Evolutionary conservation across 2,888 invertebrate genomes (phyloP), one percentile per base, ranked within the genome.

Genomic region (Galerucella pusilla): DNA sequence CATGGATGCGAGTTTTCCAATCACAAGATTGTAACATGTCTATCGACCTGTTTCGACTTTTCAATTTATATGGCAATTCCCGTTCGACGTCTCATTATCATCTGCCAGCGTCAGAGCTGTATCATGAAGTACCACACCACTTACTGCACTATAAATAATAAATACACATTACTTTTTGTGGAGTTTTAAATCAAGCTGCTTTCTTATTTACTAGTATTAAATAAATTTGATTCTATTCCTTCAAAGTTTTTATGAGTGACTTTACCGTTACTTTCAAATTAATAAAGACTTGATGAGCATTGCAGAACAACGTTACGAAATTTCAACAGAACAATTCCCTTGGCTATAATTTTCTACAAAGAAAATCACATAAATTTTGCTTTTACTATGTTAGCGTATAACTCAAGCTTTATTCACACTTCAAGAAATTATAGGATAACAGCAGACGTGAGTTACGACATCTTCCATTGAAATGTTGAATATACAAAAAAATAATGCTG

Each of bases 321-420:
- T 63, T 70, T 63, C 28, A 52, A 70, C 70, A 70, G 63, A 70
- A 70, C 70, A 63, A 52, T 49, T 61, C 67, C 68, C 72, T 42
- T 35, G 67, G 61, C 61, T 42, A 67, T 73, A 61, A 73, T 73
- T 67, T 61, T 61, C 52, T 59, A 73, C 67, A 68, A 73, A 73
- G 67, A 73, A 73, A 68, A 73, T 73, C 67, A 59, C 60, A 71
- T 71, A 71, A 73, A 67, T 73, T 73, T 52, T 28, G 67, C 57
- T 68, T 67, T 66, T 66, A 71, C 67, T 52, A 67, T 60, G 72
- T 49, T 52, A 67, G 67, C 28, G 59, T 61, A 60, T 73, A 67
- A 67, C 61, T 61, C 68, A 67, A 61, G 60, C 63, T 67, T 16
- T 73, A 73, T 73, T 68, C 72, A 61, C 67, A 73, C 67, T 73